Conservation (phyloP, 2,797 vertebrate species). For the Hemibagrus guttatus region DNA sequence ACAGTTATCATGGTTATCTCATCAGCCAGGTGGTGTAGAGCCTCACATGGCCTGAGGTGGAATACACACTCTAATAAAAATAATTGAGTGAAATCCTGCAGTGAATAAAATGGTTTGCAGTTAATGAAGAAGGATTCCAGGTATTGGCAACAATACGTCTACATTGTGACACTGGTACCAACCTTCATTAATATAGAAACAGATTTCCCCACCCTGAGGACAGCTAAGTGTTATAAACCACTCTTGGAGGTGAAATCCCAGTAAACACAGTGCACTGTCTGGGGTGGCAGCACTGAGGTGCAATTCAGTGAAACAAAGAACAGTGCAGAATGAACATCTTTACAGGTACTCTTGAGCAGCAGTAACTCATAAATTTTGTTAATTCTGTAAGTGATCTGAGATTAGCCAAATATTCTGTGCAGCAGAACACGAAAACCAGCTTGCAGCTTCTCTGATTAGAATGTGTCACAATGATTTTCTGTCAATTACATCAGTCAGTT, state of each 20-base stretch:
- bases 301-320: constrained; percentile 4
- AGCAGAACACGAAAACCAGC: background rate
- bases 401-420: background rate
- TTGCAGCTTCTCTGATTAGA: background rate
- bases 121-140: constrained; percentile 17
- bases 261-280: constrained; percentile 1
- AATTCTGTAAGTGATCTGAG: background rate
- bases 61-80: constrained; percentile 11
- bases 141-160: background rate
- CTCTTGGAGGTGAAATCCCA: background rate
- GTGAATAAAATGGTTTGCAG: constrained; percentile 22
- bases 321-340: background rate
- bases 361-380: background rate
- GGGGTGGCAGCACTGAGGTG: background rate
- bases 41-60: background rate
- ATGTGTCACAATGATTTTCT: background rate
- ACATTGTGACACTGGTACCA: background rate
- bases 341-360: background rate
- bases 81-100: constrained; percentile 13
- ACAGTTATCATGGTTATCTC: constrained; percentile 14
- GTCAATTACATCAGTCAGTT: background rate
- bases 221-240: constrained; percentile 3
- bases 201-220: background rate
- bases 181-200: background rate
- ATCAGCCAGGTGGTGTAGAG: constrained; percentile 1